Evolutionary conservation across 1,140 invertebrate species (phyloP).

Genomic region (Drosophila pseudoananassae): DNA sequence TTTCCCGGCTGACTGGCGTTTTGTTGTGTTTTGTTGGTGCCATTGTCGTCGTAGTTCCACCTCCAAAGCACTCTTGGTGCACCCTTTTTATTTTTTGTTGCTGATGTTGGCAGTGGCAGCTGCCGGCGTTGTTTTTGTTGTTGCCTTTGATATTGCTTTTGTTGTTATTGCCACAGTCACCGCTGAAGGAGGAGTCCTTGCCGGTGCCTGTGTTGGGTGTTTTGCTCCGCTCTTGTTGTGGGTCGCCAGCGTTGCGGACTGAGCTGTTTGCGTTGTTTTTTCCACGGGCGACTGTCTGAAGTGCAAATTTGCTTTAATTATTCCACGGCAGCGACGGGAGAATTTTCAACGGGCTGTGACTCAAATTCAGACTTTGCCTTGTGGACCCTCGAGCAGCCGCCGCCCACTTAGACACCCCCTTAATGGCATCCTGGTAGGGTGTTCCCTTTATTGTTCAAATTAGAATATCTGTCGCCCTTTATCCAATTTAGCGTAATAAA

Average conservation of each 20-base stretch:
- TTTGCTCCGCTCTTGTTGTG: conserved; percentile 62
- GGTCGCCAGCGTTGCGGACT: conserved; percentile 62
- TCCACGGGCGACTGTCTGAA: conserved; percentile 77
- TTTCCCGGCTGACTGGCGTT: conserved; percentile 71
- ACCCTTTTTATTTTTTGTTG: conserved; percentile 36
- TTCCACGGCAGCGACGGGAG: conserved; percentile 66
- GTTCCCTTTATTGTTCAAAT: conserved; percentile 7
- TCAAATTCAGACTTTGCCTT: conserved; percentile 40
- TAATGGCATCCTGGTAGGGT: conserved; percentile 3
- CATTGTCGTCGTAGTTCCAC: conserved; percentile 23
- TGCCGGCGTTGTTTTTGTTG: conserved; percentile 31
- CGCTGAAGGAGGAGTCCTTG: conserved; percentile 37
- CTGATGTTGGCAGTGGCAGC: conserved; percentile 33
- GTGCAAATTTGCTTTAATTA: conserved; percentile 84
- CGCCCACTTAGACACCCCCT: conserved; percentile 7
- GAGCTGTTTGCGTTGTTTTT: conserved; percentile 60
- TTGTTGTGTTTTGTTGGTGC: conserved; percentile 49
- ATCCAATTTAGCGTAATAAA: neutral
- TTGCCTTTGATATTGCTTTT: conserved; percentile 19
- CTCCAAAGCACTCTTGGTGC: conserved; percentile 28
- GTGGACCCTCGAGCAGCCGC: conserved; percentile 30
- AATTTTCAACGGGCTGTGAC: conserved; percentile 58
- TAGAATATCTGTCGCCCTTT: neutral
- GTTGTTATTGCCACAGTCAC: conserved; percentile 33
- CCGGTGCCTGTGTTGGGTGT: conserved; percentile 24